A percentile compares a stretch with the other conserved stretches of the same genome.
Conservation (phyloP, 2,888 invertebrate species). For the Pseudeuparius sepicola region DNA sequence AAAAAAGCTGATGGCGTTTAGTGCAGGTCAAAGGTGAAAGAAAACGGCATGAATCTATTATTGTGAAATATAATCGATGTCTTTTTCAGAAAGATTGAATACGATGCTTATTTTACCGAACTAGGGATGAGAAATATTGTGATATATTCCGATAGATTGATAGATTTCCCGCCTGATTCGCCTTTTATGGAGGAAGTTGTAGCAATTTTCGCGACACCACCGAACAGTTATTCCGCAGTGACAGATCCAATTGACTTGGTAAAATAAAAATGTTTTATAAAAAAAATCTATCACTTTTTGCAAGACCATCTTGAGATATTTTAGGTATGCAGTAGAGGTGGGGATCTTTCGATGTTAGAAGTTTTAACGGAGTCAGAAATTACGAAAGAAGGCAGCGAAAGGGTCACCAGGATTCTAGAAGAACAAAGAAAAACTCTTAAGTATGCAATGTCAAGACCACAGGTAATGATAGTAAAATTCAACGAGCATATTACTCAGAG, state of each 20-base stretch:
- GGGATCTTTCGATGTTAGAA: conserved; percentile 67
- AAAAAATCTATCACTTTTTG: too few relatives aligned
- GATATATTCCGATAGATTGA: conserved; percentile 43
- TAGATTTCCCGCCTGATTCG: conserved; percentile 43
- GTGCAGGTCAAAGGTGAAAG: conserved; percentile 43
- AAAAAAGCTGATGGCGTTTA: conserved; percentile 51
- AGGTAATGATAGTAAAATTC: conserved; percentile 46
- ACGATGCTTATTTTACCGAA: conserved; percentile 56
- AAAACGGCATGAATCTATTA: too few relatives aligned
- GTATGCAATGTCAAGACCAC: conserved; percentile 67
- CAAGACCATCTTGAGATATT: too few relatives aligned
- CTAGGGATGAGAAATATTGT: conserved; percentile 54
- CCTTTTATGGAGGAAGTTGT: conserved; percentile 50
- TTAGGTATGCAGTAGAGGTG: conserved; percentile 61
- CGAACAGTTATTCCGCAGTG: conserved; percentile 72
- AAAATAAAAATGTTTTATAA: too few relatives aligned
- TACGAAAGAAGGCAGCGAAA: conserved; percentile 48
- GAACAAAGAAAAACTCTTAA: conserved; percentile 67
- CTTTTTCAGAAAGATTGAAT: conserved; percentile 51
- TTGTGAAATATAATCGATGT: too few relatives aligned
- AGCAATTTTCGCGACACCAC: conserved; percentile 63
- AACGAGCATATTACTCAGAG: too few relatives aligned
- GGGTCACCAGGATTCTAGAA: conserved; percentile 57
- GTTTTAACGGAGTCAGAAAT: conserved; percentile 60
- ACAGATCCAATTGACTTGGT: conserved; percentile 69